phyloP scores from a whole-genome alignment of 2,113 vertebrate species.

The Columba janthina region DNA sequence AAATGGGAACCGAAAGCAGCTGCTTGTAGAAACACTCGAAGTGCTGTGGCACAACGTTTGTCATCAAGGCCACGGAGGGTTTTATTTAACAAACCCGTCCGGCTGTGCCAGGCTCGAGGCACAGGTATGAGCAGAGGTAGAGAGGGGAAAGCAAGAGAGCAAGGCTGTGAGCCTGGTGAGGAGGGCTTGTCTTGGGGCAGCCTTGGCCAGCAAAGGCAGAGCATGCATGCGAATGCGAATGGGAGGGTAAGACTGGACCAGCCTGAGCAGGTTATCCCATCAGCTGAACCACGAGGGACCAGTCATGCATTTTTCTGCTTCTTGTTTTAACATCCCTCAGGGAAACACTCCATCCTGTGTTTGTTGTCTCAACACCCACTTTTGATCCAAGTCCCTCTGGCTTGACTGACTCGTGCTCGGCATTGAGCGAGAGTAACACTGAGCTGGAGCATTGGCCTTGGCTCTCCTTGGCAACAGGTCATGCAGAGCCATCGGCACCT shows the following conservation, averaged over 20 bases:
- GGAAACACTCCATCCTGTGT: background rate
- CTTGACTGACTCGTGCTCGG: background rate
- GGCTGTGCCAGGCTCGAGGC: background rate
- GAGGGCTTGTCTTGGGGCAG: background rate
- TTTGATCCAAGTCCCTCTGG: background rate
- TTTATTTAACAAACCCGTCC: background rate
- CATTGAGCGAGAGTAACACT: background rate
- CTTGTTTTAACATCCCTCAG: constrained; percentile 1
- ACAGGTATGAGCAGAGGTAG: background rate
- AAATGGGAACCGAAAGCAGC: constrained; percentile 60
- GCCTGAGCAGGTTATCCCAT: background rate
- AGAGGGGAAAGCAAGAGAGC: background rate
- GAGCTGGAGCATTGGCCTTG: background rate
- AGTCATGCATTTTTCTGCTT: background rate
- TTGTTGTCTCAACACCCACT: background rate
- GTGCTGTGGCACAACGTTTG: background rate
- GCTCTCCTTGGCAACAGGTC: background rate
- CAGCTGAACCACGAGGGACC: background rate
- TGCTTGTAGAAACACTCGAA: constrained; percentile 1
- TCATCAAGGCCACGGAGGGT: background rate
- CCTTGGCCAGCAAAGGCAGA: background rate
- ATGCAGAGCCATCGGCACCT: background rate
- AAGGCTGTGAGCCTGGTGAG: background rate
- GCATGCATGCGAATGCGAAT: background rate
- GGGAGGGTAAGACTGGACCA: background rate